Conservation (phyloP, 1,140 invertebrate genomes). For the Onthophagus taurus region DNA sequence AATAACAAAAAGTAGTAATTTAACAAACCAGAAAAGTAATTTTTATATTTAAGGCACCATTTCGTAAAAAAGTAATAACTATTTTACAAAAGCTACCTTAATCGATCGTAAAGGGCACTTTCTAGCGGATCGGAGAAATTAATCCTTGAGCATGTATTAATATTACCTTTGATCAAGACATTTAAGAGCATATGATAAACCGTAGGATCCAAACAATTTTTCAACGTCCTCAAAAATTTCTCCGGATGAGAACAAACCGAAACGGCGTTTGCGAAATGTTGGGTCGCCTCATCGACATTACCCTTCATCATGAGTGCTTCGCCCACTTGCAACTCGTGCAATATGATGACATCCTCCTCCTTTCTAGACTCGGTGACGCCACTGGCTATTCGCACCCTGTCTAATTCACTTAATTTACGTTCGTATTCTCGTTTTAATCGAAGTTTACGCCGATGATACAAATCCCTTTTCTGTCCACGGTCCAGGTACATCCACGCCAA, state of each 20-base stretch:
- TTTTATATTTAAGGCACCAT: too few species aligned
- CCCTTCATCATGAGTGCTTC: constrained; percentile 10
- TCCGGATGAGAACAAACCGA: constrained; percentile 11
- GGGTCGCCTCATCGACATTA: constrained; percentile 9
- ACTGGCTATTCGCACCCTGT: background rate
- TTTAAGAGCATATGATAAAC: constrained; percentile 10
- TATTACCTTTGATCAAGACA: constrained; percentile 4
- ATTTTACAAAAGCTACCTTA: too few species aligned
- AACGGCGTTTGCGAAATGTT: constrained; percentile 15
- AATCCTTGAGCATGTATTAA: too few species aligned
- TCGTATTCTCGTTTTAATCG: constrained; percentile 8
- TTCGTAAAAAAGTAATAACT: too few species aligned
- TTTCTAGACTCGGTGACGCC: background rate
- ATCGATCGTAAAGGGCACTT: too few species aligned
- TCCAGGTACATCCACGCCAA: constrained; percentile 6
- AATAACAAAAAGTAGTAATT: too few species aligned
- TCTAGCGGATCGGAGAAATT: too few species aligned
- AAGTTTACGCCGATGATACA: constrained; percentile 7
- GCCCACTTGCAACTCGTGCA: constrained; percentile 10
- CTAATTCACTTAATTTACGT: constrained; percentile 5
- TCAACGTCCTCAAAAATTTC: constrained; percentile 12
- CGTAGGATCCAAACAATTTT: constrained; percentile 2
- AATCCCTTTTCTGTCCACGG: constrained; percentile 4
- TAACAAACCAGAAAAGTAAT: too few species aligned
- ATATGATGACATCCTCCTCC: constrained; percentile 12